Percentiles rank a stretch among this genome's conserved stretches.
Evolutionary conservation across 2,888 invertebrate species (phyloP).

Genomic region (Thysanoteuthis rhombus): DNA sequence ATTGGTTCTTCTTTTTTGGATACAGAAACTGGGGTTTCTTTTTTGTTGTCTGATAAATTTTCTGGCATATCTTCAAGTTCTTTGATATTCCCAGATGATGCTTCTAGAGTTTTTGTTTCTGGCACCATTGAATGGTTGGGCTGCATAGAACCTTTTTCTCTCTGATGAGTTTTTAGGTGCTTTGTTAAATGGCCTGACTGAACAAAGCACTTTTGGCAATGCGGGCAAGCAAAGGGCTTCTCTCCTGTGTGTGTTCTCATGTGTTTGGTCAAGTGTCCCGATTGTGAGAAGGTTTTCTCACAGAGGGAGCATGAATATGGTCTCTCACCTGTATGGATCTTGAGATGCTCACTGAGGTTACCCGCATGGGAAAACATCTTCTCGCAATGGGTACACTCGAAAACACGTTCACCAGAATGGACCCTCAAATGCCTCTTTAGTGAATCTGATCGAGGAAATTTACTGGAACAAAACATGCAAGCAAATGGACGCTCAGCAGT

Average conservation of each 20-base stretch:
- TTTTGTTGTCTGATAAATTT: neutral
- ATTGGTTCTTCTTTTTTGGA: neutral
- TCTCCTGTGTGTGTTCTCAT: slow-evolving; percentile 13
- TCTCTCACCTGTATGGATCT: slow-evolving; percentile 43
- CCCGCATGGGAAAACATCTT: slow-evolving; percentile 45
- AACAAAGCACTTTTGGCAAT: neutral
- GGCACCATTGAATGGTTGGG: neutral
- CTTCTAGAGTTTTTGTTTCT: neutral
- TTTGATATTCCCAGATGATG: neutral
- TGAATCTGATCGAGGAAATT: slow-evolving; percentile 51
- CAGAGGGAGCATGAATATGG: slow-evolving; percentile 46
- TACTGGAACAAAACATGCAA: slow-evolving; percentile 49
- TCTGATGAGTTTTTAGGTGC: neutral
- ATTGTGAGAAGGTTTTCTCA: slow-evolving; percentile 41
- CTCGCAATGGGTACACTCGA: slow-evolving; percentile 42
- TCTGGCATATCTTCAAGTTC: neutral
- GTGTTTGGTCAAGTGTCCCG: slow-evolving; percentile 26
- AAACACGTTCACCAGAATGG: slow-evolving; percentile 41
- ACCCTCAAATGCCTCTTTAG: slow-evolving; percentile 43
- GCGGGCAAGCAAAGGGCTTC: slow-evolving; percentile 1
- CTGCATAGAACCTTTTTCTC: neutral
- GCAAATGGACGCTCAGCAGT: slow-evolving; percentile 47
- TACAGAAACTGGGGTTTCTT: neutral
- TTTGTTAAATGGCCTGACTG: slow-evolving; percentile 19
- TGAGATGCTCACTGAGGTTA: slow-evolving; percentile 49